phyloP scores from a whole-genome alignment of 2,797 vertebrate species.

The Sciaenops ocellatus region DNA sequence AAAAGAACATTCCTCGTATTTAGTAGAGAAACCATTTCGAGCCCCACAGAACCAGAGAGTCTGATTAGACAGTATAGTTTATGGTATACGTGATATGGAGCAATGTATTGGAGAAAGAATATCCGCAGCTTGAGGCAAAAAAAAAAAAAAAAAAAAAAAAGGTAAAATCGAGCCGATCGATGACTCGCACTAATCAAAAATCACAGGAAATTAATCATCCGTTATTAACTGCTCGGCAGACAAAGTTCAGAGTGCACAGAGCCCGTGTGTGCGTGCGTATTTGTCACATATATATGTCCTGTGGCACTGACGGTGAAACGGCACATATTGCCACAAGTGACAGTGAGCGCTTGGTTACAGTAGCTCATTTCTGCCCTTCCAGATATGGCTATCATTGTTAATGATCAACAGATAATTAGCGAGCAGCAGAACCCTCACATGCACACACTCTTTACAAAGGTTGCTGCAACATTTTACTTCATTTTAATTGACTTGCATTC shows the following conservation, averaged over 20 bases:
- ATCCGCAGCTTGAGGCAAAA: background rate
- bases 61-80: no score
- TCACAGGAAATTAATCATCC: background rate
- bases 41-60: no score
- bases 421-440: background rate
- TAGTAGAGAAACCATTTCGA: no score
- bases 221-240: background rate
- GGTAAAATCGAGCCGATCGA: background rate
- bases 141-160: background rate
- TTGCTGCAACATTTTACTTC: background rate
- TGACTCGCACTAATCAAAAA: background rate
- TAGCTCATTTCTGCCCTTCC: conserved; percentile 1
- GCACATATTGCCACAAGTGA: background rate
- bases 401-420: conserved; percentile 36
- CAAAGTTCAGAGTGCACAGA: background rate
- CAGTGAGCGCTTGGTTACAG: background rate
- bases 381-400: conserved; percentile 28
- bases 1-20: no score
- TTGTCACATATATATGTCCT: background rate
- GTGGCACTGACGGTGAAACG: background rate
- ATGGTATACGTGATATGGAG: background rate
- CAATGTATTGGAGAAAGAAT: background rate
- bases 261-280: background rate
- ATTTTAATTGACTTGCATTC: background rate
- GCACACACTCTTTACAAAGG: background rate